Conservation (phyloP, 2,888 invertebrate genomes). For the Pachliopta kotzebuea region DNA sequence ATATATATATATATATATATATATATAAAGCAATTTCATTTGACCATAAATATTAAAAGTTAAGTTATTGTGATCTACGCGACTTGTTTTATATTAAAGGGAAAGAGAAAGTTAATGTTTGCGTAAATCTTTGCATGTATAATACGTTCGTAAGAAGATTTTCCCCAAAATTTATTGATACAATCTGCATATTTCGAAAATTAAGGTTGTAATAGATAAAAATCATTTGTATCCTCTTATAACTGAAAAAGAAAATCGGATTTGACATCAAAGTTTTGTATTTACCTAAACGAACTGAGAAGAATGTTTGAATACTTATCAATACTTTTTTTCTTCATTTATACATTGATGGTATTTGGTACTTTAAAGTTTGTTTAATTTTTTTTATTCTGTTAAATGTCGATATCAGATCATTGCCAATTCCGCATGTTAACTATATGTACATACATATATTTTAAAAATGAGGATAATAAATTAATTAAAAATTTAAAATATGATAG, state of each 20-base stretch:
- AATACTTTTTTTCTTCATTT: too few species aligned
- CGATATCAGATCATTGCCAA: background rate
- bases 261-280: background rate
- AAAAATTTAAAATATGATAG: background rate
- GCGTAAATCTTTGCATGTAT: background rate
- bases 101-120: background rate
- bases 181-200: background rate
- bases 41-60: too few species aligned
- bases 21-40: too few species aligned
- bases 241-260: too few species aligned
- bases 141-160: background rate
- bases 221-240: too few species aligned
- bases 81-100: background rate
- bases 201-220: background rate
- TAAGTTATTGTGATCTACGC: too few species aligned
- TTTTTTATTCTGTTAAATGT: too few species aligned
- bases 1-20: too few species aligned
- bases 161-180: background rate
- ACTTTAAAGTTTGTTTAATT: too few species aligned
- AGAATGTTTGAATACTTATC: too few species aligned
- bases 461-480: background rate
- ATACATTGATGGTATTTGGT: too few species aligned
- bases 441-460: background rate
- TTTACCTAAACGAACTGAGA: background rate
- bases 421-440: background rate